Evolutionary conservation across 2,113 vertebrate species (phyloP).

Genomic region (Laticauda colubrina): DNA sequence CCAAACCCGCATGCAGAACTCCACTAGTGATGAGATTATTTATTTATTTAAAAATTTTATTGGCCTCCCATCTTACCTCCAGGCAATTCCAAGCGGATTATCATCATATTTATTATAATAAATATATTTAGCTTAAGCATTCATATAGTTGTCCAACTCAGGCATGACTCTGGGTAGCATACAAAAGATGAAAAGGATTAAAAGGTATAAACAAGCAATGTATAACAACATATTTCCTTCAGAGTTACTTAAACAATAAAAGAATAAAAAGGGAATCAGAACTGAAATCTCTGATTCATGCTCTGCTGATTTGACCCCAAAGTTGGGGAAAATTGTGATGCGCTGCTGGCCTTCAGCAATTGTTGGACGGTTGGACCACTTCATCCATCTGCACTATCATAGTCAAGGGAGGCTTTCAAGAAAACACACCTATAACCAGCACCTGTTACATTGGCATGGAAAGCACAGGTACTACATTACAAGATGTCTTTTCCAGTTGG

Average conservation of each 20-base stretch:
- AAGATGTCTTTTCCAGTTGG: neutral
- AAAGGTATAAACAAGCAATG: neutral
- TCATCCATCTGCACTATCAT: neutral
- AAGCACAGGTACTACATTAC: neutral
- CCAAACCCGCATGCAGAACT: too few relatives aligned
- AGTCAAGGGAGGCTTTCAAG: neutral
- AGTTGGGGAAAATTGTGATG: neutral
- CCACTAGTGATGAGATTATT: neutral
- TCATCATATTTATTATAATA: neutral
- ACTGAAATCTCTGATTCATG: neutral
- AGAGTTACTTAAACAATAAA: neutral
- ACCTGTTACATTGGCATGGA: neutral
- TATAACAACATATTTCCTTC: neutral
- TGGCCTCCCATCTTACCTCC: neutral
- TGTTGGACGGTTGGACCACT: neutral
- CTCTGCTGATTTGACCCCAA: neutral
- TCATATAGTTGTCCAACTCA: neutral
- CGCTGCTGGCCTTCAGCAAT: neutral
- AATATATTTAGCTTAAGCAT: neutral
- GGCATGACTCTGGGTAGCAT: neutral
- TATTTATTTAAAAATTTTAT: neutral
- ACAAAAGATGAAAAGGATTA: neutral
- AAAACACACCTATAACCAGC: neutral
- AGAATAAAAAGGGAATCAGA: neutral
- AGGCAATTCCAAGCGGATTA: neutral